phyloP scores from a whole-genome alignment of 2,888 invertebrate genomes.

The Trissolcus japonicus region DNA sequence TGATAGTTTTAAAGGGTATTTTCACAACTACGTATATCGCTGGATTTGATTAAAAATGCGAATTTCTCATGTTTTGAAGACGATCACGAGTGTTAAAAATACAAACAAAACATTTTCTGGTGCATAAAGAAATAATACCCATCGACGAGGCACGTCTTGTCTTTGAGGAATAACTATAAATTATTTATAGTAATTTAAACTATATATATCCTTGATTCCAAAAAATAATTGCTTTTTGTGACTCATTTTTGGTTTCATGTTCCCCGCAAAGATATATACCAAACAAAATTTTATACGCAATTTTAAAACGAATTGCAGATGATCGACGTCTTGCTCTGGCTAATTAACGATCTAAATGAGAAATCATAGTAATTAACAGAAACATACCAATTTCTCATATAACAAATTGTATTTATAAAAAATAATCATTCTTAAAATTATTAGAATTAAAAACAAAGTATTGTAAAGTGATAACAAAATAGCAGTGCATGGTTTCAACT shows the following conservation, averaged over 20 bases:
- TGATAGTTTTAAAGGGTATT: too few species aligned
- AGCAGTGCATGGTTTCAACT: slow-evolving; percentile 4
- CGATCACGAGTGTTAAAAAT: too few species aligned
- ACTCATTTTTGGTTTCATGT: background rate
- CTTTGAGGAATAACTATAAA: too few species aligned
- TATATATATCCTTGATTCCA: background rate
- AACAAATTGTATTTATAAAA: slow-evolving; percentile 16
- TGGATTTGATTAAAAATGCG: too few species aligned
- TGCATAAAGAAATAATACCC: slow-evolving; percentile 37
- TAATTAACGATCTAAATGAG: slow-evolving; percentile 1
- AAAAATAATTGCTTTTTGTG: background rate
- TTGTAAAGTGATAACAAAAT: slow-evolving; percentile 6
- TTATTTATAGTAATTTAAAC: background rate
- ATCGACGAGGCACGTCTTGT: slow-evolving; percentile 20
- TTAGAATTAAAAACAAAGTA: slow-evolving; percentile 2
- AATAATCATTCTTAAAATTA: background rate
- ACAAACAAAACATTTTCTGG: slow-evolving; percentile 5
- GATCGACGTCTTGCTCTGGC: slow-evolving; percentile 7
- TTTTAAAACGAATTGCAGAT: slow-evolving; percentile 16
- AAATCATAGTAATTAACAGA: slow-evolving; percentile 8
- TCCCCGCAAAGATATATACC: too few species aligned
- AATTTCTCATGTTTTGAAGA: too few species aligned
- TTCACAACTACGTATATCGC: too few species aligned
- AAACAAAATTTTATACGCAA: background rate
- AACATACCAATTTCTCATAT: slow-evolving; percentile 8